Base-by-base conservation (phyloP, 2,888 invertebrate species). In the Phalera bucephala region DNA sequence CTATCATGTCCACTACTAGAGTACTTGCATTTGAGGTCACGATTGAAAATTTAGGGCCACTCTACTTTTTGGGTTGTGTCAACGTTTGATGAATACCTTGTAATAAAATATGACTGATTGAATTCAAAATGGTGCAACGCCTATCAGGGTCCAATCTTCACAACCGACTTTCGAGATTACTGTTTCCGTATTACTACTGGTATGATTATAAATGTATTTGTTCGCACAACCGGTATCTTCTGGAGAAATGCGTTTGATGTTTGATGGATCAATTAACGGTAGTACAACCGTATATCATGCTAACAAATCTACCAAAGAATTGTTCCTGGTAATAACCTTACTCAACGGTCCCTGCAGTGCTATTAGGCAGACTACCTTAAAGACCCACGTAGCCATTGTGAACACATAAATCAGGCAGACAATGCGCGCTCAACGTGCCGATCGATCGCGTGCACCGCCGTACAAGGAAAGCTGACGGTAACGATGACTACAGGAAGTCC, bases 401-500 rank as follows among this genome's bases (percentile, higher is more conserved):
- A 33, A 46, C 45, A 40, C 31, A 50, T 48, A 50, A 51, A 54
- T 54, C 44, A 49, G 13, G 37, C 37, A 40, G 47, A 65, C 55
- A 52, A 60, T 52, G 40, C 40, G 33, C 40, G 40, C 37, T 43
- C 40, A 37, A 45, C 49, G 42, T 52, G 52, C 41, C 33, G 45
- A 48, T 52, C 44, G 51, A 44, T 45, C 45, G 54, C 58, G 52
- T 59, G 58, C 52, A 48, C 23, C 40, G 33, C 40, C 66, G 33
- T 69, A 67, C 36, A 68, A 59, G 70, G 74, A 54, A 67, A 52
- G 47, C 52, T 51, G 56, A 47, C 52, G 47, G 44, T 50, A 55
- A 63, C 45, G 48, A 52, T 40, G 45, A 43, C 49, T 59, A 48
- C 71, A 70, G 78, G 75, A 77, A 74, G 69, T 71, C 67, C 64